Base-by-base conservation (phyloP, 2,888 invertebrate genomes). In the Sinodicranocentrus sp. region DNA sequence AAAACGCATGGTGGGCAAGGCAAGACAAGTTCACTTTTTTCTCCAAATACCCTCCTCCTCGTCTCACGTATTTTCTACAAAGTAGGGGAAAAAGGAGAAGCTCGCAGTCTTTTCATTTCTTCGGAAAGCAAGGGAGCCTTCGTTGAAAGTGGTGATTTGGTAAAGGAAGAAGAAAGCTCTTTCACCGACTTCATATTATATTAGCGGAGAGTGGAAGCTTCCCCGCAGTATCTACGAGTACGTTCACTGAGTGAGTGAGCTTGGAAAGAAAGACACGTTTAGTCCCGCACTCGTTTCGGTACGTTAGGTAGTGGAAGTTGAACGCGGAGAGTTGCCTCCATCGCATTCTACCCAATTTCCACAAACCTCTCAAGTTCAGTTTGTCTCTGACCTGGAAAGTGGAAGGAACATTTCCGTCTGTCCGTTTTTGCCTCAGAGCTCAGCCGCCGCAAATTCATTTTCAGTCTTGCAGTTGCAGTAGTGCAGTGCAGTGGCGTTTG, bases 331-430 rank as follows among this genome's bases (percentile, higher is more conserved):
- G 52, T n/a, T 52, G 10, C n/a, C 17, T 52, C 52, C 3, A 5
- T 17, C 52, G 52, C 52, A 76, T 26, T 82, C 76, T 82, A 82
- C 68, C 76, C 52, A 17, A 61, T 82, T 82, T 76, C 82, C 76
- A 59, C 82, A 76, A 63, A 52, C 59, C 73, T 63, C 70, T 82
- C 76, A 76, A 76, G 71, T 82, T 82, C 82, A 82, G 82, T 82
- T 76, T 76, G 70, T 82, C 65, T 71, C 82, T 82, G 82, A 82
- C 82, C 76, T 82, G 82, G 82, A 82, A 82, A 82, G 82, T 76
- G 82, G 76, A 68, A 82, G 59, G 68, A 82, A 82, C 71, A 59
- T 61, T 70, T 76, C 25, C 63, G 23, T 54, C 19, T 70, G 65
- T 48, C 15, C 72, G 63, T 72, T 26, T 59, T 23, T 8, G 6